Evolutionary conservation across 2,113 vertebrate genomes (phyloP).

Genomic region (Panthera leo): DNA sequence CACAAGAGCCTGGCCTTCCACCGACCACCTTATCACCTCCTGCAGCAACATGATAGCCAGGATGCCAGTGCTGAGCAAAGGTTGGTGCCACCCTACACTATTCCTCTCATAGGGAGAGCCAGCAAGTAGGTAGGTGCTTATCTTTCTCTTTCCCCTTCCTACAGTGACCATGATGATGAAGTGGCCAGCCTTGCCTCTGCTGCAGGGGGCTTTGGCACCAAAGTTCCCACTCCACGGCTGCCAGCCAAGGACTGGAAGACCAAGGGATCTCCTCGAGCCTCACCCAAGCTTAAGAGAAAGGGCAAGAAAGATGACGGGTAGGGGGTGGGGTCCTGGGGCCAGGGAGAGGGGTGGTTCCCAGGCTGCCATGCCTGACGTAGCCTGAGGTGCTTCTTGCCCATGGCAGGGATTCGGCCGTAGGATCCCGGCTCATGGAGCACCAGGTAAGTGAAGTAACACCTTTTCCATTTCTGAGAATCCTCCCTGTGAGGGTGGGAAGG

Average conservation of each 20-base stretch:
- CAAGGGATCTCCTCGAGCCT: slow-evolving; percentile 91
- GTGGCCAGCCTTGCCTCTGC: slow-evolving; percentile 93
- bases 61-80: slow-evolving; percentile 95
- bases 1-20: slow-evolving; percentile 93
- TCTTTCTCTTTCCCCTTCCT: slow-evolving; percentile 5
- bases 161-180: slow-evolving; percentile 97
- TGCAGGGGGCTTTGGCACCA: slow-evolving; percentile 90
- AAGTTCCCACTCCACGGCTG: slow-evolving; percentile 90
- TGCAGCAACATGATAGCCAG: slow-evolving; percentile 95
- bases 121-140: not conserved
- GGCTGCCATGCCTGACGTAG: not conserved
- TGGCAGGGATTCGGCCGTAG: slow-evolving; percentile 70
- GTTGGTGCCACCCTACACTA: slow-evolving; percentile 74
- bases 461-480: not conserved
- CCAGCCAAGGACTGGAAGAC: slow-evolving; percentile 97
- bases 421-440: slow-evolving; percentile 72
- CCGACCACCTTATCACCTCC: slow-evolving; percentile 91
- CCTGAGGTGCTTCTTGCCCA: slow-evolving; percentile 47
- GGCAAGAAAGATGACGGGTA: slow-evolving; percentile 94
- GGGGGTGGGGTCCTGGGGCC: not conserved
- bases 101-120: not conserved
- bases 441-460: slow-evolving; percentile 59
- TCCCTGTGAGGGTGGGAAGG: not conserved
- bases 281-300: slow-evolving; percentile 95
- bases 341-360: slow-evolving; percentile 11